phyloP scores from a whole-genome alignment of 64 coral and sea anemone genomes.

The Dendronephthya gigantea region DNA sequence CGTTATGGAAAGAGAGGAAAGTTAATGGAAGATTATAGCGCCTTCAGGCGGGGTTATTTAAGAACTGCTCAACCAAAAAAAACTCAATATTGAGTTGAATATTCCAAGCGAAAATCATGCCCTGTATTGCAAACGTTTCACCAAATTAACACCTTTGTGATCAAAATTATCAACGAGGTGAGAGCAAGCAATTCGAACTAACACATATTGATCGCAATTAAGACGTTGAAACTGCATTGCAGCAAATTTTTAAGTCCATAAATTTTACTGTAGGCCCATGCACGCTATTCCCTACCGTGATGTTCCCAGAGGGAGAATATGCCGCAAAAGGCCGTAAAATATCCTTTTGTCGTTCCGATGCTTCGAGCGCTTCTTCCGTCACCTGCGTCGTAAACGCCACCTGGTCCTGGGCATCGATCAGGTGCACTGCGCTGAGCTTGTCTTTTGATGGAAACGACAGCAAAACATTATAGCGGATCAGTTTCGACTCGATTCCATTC shows the following conservation, averaged over 20 bases:
- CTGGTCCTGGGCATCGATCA: constrained; percentile 17
- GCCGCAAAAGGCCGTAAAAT: constrained; percentile 75
- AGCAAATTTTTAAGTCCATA: not conserved
- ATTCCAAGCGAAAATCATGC: too few species aligned
- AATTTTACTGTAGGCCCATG: not conserved
- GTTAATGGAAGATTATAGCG: too few species aligned
- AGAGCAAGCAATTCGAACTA: not conserved
- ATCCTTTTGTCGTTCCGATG: constrained; percentile 56
- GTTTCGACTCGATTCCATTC: constrained; percentile 35
- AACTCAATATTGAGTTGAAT: too few species aligned
- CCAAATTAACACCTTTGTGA: too few species aligned
- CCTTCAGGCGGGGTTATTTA: too few species aligned
- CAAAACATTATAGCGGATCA: constrained; percentile 65
- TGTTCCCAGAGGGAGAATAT: constrained; percentile 61
- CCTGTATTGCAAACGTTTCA: too few species aligned
- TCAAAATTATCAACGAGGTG: too few species aligned
- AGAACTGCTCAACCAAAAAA: too few species aligned
- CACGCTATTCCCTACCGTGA: constrained; percentile 33
- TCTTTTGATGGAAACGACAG: constrained; percentile 75
- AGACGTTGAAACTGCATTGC: too few species aligned
- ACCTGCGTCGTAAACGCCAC: constrained; percentile 26
- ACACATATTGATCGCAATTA: too few species aligned
- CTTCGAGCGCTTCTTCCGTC: constrained; percentile 40
- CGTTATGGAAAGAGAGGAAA: too few species aligned
- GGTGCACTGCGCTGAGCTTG: constrained; percentile 22